These are phyloP conservation scores for Pardosa pseudoannulata DNA, from an alignment of 2,888 invertebrate species.

Conservation along the genomic window DNA sequence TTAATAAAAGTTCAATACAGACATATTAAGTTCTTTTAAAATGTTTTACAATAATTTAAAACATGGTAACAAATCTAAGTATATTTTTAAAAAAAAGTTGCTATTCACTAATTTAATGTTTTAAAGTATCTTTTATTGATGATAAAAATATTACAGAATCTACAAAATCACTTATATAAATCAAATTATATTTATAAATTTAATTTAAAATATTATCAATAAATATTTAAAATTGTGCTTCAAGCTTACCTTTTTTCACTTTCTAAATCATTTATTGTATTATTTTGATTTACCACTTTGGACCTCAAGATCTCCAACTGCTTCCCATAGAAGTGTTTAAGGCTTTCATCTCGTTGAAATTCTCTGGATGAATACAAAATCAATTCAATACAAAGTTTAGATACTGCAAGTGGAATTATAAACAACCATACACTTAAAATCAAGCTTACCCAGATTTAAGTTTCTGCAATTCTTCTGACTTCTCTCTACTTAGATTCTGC, in stretches of 20 bases:
- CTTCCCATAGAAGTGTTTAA: constrained; percentile 27
- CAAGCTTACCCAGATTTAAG: constrained; percentile 22
- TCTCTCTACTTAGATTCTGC: constrained; percentile 45
- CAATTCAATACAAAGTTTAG: background rate
- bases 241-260: constrained; percentile 62
- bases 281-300: constrained; percentile 41
- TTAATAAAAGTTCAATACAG: too few species aligned
- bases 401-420: background rate
- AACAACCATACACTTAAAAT: background rate
- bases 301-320: constrained; percentile 38
- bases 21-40: too few species aligned
- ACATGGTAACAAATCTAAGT: too few species aligned
- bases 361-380: constrained; percentile 12
- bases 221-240: background rate
- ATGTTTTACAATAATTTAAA: too few species aligned
- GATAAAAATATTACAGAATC: too few species aligned
- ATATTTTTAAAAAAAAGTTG: too few species aligned
- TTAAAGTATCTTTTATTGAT: too few species aligned
- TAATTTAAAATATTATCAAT: too few species aligned
- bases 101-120: too few species aligned
- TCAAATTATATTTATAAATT: too few species aligned
- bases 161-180: too few species aligned
- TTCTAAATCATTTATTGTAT: constrained; percentile 38
- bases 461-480: constrained; percentile 36
- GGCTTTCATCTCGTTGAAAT: constrained; percentile 12